Percentiles rank a stretch among this genome's conserved stretches.
Evolutionary conservation across 1,140 invertebrate genomes (phyloP).

Genomic region (Drosophila teissieri): DNA sequence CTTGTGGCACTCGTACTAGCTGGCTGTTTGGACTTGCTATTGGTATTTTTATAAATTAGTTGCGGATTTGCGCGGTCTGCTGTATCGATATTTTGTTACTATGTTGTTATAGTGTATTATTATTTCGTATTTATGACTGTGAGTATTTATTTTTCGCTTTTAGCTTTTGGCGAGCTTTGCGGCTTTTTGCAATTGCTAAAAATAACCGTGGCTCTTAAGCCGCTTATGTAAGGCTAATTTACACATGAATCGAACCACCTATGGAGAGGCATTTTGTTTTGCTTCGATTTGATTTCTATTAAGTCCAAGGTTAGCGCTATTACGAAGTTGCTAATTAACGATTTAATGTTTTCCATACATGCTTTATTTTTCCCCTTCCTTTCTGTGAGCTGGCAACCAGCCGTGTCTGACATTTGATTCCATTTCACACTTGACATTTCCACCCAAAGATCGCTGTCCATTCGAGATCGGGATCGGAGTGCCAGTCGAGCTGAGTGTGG

Average conservation of each 20-base stretch:
- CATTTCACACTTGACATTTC: constrained; percentile 77
- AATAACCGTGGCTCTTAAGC: constrained; percentile 67
- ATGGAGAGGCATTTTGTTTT: constrained; percentile 59
- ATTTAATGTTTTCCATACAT: constrained; percentile 62
- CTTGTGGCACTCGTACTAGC: constrained; percentile 1
- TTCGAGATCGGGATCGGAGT: constrained; percentile 38
- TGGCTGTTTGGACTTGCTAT: constrained; percentile 24
- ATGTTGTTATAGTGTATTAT: constrained; percentile 29
- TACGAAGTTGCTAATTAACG: constrained; percentile 73
- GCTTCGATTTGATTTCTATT: constrained; percentile 79
- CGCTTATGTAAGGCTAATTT: constrained; percentile 81
- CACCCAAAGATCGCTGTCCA: constrained; percentile 30
- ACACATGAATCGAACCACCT: constrained; percentile 76
- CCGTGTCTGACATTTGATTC: constrained; percentile 61
- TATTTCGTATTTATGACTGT: constrained; percentile 20
- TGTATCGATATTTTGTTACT: constrained; percentile 22
- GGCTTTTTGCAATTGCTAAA: constrained; percentile 80
- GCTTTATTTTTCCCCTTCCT: constrained; percentile 4
- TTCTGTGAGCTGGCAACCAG: constrained; percentile 12
- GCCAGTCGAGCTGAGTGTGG: constrained; percentile 11
- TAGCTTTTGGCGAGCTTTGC: constrained; percentile 7
- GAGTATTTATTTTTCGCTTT: constrained; percentile 24
- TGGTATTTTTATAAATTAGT: constrained; percentile 69
- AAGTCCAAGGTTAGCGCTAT: constrained; percentile 76
- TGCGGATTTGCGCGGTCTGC: constrained; percentile 59